Evolutionary conservation across 2,888 invertebrate genomes (phyloP).

Genomic region (Argyresthia goedartella): DNA sequence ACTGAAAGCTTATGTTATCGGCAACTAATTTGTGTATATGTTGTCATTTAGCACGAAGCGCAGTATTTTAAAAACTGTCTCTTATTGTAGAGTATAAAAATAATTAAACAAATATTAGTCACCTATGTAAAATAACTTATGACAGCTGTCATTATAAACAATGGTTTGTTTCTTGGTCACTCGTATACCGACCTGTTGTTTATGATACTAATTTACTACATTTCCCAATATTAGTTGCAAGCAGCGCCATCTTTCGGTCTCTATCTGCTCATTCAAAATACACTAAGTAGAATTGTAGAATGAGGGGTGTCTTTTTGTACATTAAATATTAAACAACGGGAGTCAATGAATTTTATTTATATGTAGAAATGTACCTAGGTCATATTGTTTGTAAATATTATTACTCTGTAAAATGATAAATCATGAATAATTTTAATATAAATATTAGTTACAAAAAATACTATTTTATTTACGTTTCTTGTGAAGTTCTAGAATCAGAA

Average conservation of each 20-base stretch:
- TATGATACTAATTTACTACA: too few species aligned
- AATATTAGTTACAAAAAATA: conserved; percentile 59
- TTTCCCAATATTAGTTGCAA: too few species aligned
- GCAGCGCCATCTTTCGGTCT: background rate
- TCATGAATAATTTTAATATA: conserved; percentile 69
- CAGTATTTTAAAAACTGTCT: conserved; percentile 33
- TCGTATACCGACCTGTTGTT: too few species aligned
- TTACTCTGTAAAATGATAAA: conserved; percentile 68
- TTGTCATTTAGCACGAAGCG: conserved; percentile 28
- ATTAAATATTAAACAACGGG: conserved; percentile 54
- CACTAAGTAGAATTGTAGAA: background rate
- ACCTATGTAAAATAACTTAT: conserved; percentile 25
- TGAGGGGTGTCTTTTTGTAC: conserved; percentile 36
- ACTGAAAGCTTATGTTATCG: conserved; percentile 5
- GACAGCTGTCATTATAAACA: background rate
- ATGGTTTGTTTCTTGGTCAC: too few species aligned
- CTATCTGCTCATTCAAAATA: background rate
- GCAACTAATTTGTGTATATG: conserved; percentile 18
- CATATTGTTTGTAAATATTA: conserved; percentile 67
- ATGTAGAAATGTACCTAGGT: conserved; percentile 63
- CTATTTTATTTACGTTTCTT: conserved; percentile 46
- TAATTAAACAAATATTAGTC: conserved; percentile 37
- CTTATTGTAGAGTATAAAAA: conserved; percentile 31
- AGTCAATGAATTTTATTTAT: conserved; percentile 69
- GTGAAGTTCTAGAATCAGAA: too few species aligned